phyloP scores from a whole-genome alignment of 1,140 invertebrate species.

The Uloborus diversus region DNA sequence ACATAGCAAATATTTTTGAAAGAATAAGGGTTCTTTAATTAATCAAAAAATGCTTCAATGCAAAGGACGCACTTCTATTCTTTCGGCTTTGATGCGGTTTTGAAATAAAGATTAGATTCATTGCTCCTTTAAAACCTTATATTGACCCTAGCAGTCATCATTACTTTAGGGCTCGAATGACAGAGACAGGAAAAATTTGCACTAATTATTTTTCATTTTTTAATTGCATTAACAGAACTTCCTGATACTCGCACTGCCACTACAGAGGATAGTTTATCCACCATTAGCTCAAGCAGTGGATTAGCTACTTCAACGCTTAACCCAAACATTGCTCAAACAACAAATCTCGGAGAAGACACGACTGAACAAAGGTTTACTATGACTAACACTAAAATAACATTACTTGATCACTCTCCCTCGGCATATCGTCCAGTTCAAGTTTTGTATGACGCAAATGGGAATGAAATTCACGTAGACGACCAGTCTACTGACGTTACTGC shows the following conservation, averaged over 20 bases:
- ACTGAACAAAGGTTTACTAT: slow-evolving; percentile 53
- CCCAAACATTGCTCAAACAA: slow-evolving; percentile 41
- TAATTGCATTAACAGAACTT: slow-evolving; percentile 33
- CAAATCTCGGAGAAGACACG: slow-evolving; percentile 37
- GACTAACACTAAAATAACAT: slow-evolving; percentile 3
- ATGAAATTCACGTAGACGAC: slow-evolving; percentile 11
- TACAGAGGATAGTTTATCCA: slow-evolving; percentile 9
- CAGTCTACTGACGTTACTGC: not conserved
- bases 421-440: slow-evolving; percentile 14
- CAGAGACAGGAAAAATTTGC: not conserved
- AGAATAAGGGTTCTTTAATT: too few relatives aligned
- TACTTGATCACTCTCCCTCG: slow-evolving; percentile 6
- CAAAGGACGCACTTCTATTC: too few relatives aligned
- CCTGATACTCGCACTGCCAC: slow-evolving; percentile 21
- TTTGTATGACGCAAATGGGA: slow-evolving; percentile 35
- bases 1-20: too few relatives aligned
- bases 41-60: too few relatives aligned
- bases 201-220: slow-evolving; percentile 17
- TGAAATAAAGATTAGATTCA: too few relatives aligned
- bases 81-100: too few relatives aligned
- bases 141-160: too few relatives aligned
- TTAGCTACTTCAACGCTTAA: slow-evolving; percentile 27
- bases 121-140: too few relatives aligned
- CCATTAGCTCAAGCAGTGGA: slow-evolving; percentile 3
- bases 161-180: slow-evolving; percentile 26